These are phyloP conservation scores for Porites rus DNA, from an alignment of 92 coral and sea anemone genomes.

Conservation along the genomic window DNA sequence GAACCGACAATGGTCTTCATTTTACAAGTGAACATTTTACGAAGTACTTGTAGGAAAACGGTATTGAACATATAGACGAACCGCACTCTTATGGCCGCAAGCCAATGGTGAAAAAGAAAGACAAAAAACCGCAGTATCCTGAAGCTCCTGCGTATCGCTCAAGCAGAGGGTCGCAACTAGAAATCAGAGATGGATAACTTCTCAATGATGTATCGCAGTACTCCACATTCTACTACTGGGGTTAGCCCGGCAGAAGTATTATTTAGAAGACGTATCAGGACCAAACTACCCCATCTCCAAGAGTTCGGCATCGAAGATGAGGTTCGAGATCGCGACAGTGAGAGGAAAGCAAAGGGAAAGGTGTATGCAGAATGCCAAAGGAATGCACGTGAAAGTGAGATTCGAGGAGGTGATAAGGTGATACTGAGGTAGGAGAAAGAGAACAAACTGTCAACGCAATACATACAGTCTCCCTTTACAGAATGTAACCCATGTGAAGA, in stretches of 20 bases:
- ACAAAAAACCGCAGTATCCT: conserved; percentile 45
- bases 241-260: not conserved
- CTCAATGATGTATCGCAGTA: conserved; percentile 7
- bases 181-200: conserved; percentile 10
- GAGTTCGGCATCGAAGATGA: conserved; percentile 24
- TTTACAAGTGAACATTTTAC: conserved; percentile 18
- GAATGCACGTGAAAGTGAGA: conserved; percentile 25
- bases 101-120: conserved; percentile 17
- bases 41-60: too few relatives aligned
- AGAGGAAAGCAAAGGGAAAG: conserved; percentile 32
- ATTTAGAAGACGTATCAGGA: not conserved
- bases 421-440: not conserved
- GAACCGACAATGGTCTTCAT: conserved; percentile 45
- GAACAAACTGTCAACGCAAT: too few relatives aligned
- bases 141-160: conserved; percentile 30
- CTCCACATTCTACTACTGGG: conserved; percentile 15
- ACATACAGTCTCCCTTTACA: too few relatives aligned
- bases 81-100: conserved; percentile 35
- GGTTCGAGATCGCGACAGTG: conserved; percentile 29
- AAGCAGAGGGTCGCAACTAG: conserved; percentile 49
- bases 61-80: conserved; percentile 18
- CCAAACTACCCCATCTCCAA: not conserved
- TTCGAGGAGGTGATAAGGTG: conserved; percentile 27
- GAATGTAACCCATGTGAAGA: too few relatives aligned
- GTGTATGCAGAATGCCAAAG: not conserved